A percentile compares a stretch with the other conserved stretches of the same genome.
Evolutionary conservation across 30 jellyfish, hydroid and myxozoan species (phyloP).

Genomic region (Rhopilema esculentum): DNA sequence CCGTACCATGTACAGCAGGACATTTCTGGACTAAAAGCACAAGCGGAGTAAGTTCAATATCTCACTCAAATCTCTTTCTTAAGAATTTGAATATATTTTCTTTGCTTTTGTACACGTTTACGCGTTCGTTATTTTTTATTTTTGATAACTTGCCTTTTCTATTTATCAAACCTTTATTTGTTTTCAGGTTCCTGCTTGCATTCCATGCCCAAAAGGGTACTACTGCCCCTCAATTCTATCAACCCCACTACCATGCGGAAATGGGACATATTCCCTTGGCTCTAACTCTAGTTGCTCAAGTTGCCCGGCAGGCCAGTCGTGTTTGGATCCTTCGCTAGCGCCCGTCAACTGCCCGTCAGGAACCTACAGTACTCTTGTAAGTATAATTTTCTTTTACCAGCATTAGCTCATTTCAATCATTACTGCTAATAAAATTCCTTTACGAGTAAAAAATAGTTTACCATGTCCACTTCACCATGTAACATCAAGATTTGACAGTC

Average conservation of each 20-base stretch:
- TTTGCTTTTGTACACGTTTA: neutral
- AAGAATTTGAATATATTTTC: neutral
- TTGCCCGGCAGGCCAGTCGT: constrained; percentile 94
- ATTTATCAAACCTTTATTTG: neutral
- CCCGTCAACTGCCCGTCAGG: constrained; percentile 90
- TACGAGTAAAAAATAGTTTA: too few relatives aligned
- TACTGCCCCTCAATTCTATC: constrained; percentile 65
- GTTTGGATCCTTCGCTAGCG: constrained; percentile 87
- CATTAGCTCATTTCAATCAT: neutral
- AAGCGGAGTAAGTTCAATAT: constrained; percentile 54
- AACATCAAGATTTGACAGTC: too few relatives aligned
- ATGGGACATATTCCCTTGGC: constrained; percentile 88
- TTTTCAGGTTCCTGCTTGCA: constrained; percentile 76
- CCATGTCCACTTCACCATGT: too few relatives aligned
- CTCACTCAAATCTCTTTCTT: neutral
- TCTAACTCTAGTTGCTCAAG: constrained; percentile 81
- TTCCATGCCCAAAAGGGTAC: constrained; percentile 87
- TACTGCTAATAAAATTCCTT: too few relatives aligned
- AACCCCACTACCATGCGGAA: constrained; percentile 88
- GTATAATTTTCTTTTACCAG: neutral
- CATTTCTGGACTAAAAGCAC: constrained; percentile 82
- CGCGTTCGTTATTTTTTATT: too few relatives aligned
- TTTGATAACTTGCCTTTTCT: neutral
- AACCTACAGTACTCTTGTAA: constrained; percentile 76
- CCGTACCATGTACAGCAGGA: constrained; percentile 80